A percentile compares a stretch with the other conserved stretches of the same genome.
These are phyloP conservation scores for Trissolcus japonicus DNA, from an alignment of 2,888 invertebrate species.

Conservation along the genomic window DNA sequence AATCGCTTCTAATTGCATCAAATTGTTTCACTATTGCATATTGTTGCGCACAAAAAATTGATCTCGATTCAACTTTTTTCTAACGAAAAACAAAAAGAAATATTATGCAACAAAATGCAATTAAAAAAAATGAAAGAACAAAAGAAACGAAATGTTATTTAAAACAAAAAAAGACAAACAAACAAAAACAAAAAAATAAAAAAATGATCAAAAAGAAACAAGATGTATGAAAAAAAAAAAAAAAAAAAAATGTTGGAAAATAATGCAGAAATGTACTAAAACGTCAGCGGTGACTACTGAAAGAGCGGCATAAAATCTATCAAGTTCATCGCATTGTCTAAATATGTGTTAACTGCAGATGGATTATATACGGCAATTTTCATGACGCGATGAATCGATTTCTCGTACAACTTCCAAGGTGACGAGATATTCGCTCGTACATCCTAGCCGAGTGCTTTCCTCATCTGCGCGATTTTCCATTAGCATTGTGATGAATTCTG, in stretches of 20 bases:
- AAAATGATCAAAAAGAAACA: slow-evolving; percentile 13
- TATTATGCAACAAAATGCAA: too few species aligned
- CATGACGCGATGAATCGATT: slow-evolving; percentile 56
- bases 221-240: slow-evolving; percentile 17
- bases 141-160: background rate
- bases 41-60: too few species aligned
- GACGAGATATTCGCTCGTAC: slow-evolving; percentile 55
- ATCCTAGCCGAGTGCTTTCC: slow-evolving; percentile 55
- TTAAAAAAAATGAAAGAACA: too few species aligned
- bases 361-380: slow-evolving; percentile 49
- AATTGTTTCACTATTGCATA: background rate
- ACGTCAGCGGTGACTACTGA: background rate
- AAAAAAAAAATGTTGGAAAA: too few species aligned
- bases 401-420: slow-evolving; percentile 53
- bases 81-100: too few species aligned
- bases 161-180: too few species aligned
- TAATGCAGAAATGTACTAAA: background rate
- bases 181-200: background rate
- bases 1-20: background rate
- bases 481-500: slow-evolving; percentile 60
- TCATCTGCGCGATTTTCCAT: slow-evolving; percentile 56
- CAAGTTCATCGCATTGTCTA: slow-evolving; percentile 36
- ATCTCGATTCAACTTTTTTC: background rate
- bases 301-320: background rate
- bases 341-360: slow-evolving; percentile 45